These are phyloP conservation scores for Myotis pilosus DNA, from an alignment of 2,797 vertebrate species.

Conservation along the genomic window DNA sequence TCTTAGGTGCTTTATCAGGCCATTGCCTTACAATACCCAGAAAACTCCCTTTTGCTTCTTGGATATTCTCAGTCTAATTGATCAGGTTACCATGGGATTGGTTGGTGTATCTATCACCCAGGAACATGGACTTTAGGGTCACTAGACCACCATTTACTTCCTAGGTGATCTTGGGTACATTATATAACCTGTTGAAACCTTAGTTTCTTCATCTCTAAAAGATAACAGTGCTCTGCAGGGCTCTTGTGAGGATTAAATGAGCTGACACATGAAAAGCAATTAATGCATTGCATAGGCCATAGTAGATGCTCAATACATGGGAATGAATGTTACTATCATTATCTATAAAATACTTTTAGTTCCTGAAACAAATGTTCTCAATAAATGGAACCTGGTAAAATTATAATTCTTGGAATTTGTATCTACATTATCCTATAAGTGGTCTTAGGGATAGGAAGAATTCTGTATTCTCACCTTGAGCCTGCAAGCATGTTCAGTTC, in stretches of 20 bases:
- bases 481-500: neutral
- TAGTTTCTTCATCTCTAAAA: neutral
- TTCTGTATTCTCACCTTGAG: conserved; percentile 28
- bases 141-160: neutral
- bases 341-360: neutral
- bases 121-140: neutral
- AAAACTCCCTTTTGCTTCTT: neutral
- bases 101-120: neutral
- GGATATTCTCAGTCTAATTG: neutral
- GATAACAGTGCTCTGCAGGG: neutral
- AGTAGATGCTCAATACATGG: neutral
- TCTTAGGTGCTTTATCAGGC: neutral
- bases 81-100: neutral
- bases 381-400: neutral
- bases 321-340: neutral
- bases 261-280: neutral
- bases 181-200: neutral
- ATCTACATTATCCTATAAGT: neutral
- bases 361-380: neutral
- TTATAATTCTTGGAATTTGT: neutral
- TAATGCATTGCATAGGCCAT: neutral
- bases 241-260: neutral
- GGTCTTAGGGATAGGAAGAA: neutral
- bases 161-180: neutral
- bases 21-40: neutral